Base-by-base conservation (phyloP, 1,140 invertebrate species). In the Piezodorus guildinii region DNA sequence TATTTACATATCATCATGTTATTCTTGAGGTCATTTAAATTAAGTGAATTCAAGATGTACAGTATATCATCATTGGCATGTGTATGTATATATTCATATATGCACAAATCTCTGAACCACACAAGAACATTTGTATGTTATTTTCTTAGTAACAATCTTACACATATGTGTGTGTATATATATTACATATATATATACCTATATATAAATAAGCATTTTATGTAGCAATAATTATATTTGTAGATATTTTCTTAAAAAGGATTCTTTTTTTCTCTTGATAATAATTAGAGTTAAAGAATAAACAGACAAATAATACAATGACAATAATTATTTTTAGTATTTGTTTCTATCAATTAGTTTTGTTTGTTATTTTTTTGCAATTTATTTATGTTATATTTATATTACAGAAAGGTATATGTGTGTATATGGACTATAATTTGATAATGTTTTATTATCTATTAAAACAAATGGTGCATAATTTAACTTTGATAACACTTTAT, bases 251-350 rank as follows among this genome's bases (percentile, higher is more conserved):
- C 19, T 21, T 62, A 62, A 45, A 25, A 17, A 25, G 10, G 51
- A 49, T 23, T 62, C 19, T 49, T 46, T 39, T n/a, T 51, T 62
- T 21, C 43, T 34, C 45, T 46, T 61, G 25, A 34, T 61, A 43
- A 19, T 43, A 39, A 19, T 19, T 61, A 61, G 45, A 17, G 43
- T 46, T 15, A 49, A 17, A 4, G 27, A 62, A 25, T 49, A 61
- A 56, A 27, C 62, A 34, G 62, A 64, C 62, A 64, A 56, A 64
- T 64, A 64, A 64, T 43, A 17, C 30, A 64, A 56, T 58, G 62
- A 64, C 62, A 64, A 64, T 64, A 64, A 64, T 58, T 64, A 56
- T 64, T 39, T 34, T 60, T 27, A 19, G 52, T 64, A 58, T 56
- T 58, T 34, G 30, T 25, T 19, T 64, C 27, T 58, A 56, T 54